Conservation (phyloP, 2,113 vertebrate species). For the Calypte anna region DNA sequence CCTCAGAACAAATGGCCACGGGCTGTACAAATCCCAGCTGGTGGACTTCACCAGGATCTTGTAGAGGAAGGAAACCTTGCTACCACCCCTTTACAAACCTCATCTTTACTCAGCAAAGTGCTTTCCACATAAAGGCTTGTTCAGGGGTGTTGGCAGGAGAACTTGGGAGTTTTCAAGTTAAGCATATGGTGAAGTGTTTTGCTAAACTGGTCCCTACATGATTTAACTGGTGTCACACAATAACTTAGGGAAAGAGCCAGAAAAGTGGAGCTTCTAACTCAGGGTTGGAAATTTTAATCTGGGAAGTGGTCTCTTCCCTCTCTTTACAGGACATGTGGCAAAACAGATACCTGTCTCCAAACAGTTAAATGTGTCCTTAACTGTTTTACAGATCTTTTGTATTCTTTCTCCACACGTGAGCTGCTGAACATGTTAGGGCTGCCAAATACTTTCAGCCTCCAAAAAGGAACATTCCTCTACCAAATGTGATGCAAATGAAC, state of each 20-base stretch:
- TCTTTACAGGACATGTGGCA: neutral
- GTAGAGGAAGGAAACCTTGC: neutral
- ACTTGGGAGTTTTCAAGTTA: neutral
- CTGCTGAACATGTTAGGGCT: neutral
- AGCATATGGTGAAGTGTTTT: neutral
- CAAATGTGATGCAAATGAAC: neutral
- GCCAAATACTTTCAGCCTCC: conserved; percentile 39
- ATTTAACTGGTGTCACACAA: neutral
- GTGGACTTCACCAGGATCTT: neutral
- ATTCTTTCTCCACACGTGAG: neutral
- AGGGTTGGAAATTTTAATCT: neutral
- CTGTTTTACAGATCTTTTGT: conserved; percentile 10
- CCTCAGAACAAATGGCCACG: neutral
- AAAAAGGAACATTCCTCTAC: conserved; percentile 8
- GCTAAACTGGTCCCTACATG: neutral
- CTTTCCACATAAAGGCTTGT: neutral
- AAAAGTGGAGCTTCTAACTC: neutral
- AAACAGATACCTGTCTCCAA: neutral
- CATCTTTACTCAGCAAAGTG: neutral
- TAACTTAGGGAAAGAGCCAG: neutral
- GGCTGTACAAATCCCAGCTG: neutral
- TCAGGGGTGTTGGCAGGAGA: neutral
- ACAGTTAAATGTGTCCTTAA: neutral
- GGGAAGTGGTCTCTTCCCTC: neutral
- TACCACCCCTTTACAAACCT: neutral